Percentiles rank a stretch among this genome's conserved stretches.
phyloP scores from a whole-genome alignment of 2,113 vertebrate species.

The Macrotis lagotis region DNA sequence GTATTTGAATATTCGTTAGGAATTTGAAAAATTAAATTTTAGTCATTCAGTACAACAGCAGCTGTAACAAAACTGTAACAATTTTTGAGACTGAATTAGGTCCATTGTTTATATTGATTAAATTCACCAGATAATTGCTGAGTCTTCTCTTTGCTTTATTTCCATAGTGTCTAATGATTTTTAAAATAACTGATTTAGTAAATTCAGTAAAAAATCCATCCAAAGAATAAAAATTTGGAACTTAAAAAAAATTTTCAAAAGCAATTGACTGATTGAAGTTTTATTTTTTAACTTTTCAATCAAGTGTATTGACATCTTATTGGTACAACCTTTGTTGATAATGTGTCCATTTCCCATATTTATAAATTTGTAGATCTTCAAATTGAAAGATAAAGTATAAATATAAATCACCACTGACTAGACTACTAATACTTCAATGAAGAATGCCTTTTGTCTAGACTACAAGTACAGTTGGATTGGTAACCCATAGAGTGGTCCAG shows the following conservation, averaged over 20 bases:
- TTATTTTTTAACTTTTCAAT: neutral
- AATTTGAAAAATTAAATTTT: neutral
- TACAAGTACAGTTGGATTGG: neutral
- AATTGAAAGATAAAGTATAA: neutral
- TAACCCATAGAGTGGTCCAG: neutral
- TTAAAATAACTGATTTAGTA: neutral
- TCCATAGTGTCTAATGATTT: neutral
- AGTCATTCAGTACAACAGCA: neutral
- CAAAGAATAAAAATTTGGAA: neutral
- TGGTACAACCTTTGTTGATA: neutral
- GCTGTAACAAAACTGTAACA: neutral
- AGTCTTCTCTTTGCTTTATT: neutral
- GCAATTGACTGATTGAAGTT: neutral
- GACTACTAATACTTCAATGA: neutral
- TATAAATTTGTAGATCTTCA: neutral
- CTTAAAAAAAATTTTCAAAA: neutral
- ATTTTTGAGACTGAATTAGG: neutral
- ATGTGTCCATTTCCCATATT: neutral
- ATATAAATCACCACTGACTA: neutral
- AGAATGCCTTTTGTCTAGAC: neutral
- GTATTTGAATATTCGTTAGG: neutral
- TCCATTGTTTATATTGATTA: neutral
- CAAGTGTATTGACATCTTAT: neutral
- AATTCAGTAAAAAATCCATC: neutral
- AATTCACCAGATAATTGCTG: neutral